These are phyloP conservation scores for Mustelus asterias DNA, from an alignment of 2,113 vertebrate genomes.

Conservation along the genomic window DNA sequence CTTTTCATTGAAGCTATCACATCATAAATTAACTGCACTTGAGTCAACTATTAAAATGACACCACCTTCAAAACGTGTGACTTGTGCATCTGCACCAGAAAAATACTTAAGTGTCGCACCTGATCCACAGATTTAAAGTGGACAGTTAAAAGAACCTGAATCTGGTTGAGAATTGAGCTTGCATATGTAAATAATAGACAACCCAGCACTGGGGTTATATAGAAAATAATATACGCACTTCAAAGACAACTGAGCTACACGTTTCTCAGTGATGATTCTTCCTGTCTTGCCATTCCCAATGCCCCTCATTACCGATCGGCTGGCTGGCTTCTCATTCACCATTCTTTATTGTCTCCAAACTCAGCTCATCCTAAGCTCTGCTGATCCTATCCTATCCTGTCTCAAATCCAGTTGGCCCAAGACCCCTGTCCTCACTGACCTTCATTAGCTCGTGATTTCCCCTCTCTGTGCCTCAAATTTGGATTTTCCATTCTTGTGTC, in stretches of 20 bases:
- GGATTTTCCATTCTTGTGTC: not conserved
- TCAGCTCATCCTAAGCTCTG: not conserved
- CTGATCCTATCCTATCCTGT: not conserved
- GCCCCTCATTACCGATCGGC: not conserved
- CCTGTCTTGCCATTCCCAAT: not conserved
- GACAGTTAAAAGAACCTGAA: not conserved
- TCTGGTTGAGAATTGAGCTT: not conserved
- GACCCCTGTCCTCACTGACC: too few species aligned
- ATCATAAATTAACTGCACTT: constrained; percentile 32
- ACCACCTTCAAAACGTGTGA: not conserved
- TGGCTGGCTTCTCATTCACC: not conserved
- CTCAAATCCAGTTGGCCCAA: not conserved
- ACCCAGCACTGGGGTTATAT: not conserved
- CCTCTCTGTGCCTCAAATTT: not conserved
- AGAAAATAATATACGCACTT: not conserved
- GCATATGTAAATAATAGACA: not conserved
- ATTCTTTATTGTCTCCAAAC: not conserved
- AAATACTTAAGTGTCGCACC: not conserved
- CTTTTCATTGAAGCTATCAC: constrained; percentile 22
- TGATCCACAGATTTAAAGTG: not conserved
- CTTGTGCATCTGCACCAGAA: not conserved
- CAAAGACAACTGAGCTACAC: not conserved
- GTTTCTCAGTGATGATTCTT: not conserved
- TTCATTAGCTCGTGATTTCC: not conserved
- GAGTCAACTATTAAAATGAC: constrained; percentile 13